A percentile compares a stretch with the other conserved stretches of the same genome.
These are phyloP conservation scores for Teinopalpus imperialis DNA, from an alignment of 2,888 invertebrate species.

Conservation along the genomic window DNA sequence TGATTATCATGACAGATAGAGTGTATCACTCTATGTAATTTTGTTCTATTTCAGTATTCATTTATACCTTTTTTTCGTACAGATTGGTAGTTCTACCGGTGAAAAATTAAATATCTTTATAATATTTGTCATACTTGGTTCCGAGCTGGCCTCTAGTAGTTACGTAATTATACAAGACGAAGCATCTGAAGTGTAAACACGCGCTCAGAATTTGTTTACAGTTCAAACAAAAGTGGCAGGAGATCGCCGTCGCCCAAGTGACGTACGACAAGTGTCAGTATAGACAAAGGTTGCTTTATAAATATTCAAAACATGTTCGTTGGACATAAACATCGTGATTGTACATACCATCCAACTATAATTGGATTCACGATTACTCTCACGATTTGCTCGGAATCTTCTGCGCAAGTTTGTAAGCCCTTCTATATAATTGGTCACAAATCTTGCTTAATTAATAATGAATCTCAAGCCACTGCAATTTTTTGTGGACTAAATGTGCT, in stretches of 20 bases:
- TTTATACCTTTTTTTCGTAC: too few relatives aligned
- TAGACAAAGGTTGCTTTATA: slow-evolving; percentile 33
- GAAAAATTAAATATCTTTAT: too few relatives aligned
- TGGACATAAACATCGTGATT: slow-evolving; percentile 39
- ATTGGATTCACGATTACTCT: slow-evolving; percentile 37
- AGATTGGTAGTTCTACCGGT: too few relatives aligned
- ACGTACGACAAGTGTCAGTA: slow-evolving; percentile 23
- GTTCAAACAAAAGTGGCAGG: slow-evolving; percentile 22
- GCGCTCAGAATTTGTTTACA: slow-evolving; percentile 18
- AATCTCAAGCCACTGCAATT: too few relatives aligned
- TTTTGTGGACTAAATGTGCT: too few relatives aligned
- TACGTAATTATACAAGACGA: slow-evolving; percentile 11
- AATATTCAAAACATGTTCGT: slow-evolving; percentile 45
- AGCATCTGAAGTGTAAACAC: slow-evolving; percentile 19
- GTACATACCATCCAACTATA: slow-evolving; percentile 41
- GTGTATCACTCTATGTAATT: too few relatives aligned
- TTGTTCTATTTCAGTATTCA: too few relatives aligned
- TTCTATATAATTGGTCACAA: not conserved
- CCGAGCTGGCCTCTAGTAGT: not conserved
- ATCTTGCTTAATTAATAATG: not conserved
- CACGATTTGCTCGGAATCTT: slow-evolving; percentile 46
- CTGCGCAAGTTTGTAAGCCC: slow-evolving; percentile 35
- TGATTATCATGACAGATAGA: too few relatives aligned
- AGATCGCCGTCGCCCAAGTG: slow-evolving; percentile 24
- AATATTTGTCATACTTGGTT: too few relatives aligned